Base-by-base conservation (phyloP, 1,140 invertebrate species). In the Eumeta japonica region DNA sequence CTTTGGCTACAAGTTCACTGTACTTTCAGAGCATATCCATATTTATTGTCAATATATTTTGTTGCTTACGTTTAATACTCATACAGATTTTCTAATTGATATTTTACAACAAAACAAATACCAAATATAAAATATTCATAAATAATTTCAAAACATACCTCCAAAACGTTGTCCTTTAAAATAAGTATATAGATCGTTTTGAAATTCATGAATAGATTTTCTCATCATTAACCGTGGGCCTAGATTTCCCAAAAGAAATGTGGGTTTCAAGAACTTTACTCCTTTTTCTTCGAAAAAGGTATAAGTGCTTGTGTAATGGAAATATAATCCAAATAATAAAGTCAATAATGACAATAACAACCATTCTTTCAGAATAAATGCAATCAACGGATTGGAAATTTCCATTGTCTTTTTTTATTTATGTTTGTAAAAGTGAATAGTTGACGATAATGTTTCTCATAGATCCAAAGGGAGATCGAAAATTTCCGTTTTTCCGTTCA, bases 121-220 rank as follows among this genome's bases (percentile, higher is more conserved):
- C n/a, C n/a, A 16, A 14, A 10, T 33, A 33, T 7, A 33, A 35
- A 38, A 35, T 16, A 34, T 19, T 38, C 12, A 31, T 28, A 17
- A 7, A 11, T 19, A 56, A n/a, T n/a, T n/a, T n/a, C n/a, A n/a
- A n/a, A n/a, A n/a, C 59, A 62, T 56, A 77, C 76, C 76, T 36
- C 63, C 77, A 55, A 55, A 72, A 16, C 54, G 65, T 37, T 62
- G 40, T 46, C 72, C 75, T 59, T 72, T 65, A 42, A 78, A 75
- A 34, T 65, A 45, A 16, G 64, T 64, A 33, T 77, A 72, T 20
- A 70, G 49, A 18, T 75, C 55, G 12, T 61, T 48, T 42, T 76
- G 72, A 37, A 65, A 73, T 32, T 74, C 58, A 45, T 72, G 65
- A 45, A 74, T 75, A n/a, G 75, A 73, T 39, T 48, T 58, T 52